Percentiles rank a stretch among this genome's conserved stretches.
Evolutionary conservation across 2,113 vertebrate genomes (phyloP).

Genomic region (Campylomormyrus tamandua): DNA sequence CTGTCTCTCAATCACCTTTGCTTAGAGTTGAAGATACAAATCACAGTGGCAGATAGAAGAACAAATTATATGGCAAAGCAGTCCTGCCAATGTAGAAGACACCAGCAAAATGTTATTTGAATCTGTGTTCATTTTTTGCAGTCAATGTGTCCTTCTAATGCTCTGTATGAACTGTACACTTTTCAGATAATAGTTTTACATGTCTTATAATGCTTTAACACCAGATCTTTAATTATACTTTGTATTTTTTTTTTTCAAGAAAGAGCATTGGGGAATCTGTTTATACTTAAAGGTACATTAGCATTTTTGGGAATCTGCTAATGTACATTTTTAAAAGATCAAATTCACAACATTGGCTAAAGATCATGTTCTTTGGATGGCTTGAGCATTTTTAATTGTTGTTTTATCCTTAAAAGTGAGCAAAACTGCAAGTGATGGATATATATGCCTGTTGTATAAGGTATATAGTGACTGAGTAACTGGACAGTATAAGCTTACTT

Average conservation of each 20-base stretch:
- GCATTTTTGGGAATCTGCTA: not conserved
- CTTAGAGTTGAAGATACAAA: not conserved
- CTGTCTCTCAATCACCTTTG: not conserved
- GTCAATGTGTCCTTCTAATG: not conserved
- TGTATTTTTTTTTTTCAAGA: not conserved
- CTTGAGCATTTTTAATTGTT: not conserved
- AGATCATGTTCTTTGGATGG: not conserved
- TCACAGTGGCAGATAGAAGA: not conserved
- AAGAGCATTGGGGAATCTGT: not conserved
- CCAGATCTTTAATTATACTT: not conserved
- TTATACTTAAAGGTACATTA: not conserved
- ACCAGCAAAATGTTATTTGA: not conserved
- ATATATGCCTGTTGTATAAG: not conserved
- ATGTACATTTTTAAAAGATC: not conserved
- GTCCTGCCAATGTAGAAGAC: not conserved
- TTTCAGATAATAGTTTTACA: not conserved
- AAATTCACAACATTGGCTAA: not conserved
- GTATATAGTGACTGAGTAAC: not conserved
- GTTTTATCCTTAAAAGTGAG: not conserved
- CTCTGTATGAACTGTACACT: not conserved
- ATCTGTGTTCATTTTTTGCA: not conserved
- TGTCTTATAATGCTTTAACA: not conserved
- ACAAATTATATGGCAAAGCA: not conserved
- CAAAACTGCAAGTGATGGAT: not conserved
- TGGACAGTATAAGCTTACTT: not conserved